A percentile compares a stretch with the other conserved stretches of the same genome.
Conservation (phyloP, 2,113 vertebrate species). For the Aegithalos caudatus region DNA sequence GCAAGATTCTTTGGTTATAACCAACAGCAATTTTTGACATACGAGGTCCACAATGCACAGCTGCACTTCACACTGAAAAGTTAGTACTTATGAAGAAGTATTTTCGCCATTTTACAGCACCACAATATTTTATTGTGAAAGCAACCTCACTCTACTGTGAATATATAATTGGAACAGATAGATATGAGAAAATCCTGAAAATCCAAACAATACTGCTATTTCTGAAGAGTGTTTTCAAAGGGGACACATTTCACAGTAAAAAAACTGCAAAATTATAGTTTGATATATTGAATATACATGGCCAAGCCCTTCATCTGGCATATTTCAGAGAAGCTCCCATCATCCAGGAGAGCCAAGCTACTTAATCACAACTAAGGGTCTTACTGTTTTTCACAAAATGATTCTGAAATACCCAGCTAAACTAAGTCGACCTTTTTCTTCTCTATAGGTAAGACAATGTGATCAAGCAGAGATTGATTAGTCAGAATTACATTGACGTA, state of each 20-base stretch:
- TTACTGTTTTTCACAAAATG: neutral
- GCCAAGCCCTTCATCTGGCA: neutral
- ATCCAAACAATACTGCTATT: neutral
- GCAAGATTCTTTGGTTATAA: neutral
- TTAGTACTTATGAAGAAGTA: neutral
- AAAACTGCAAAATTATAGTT: neutral
- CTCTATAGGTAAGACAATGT: neutral
- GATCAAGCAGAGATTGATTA: slow-evolving; percentile 37
- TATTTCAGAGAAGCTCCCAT: neutral
- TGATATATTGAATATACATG: neutral
- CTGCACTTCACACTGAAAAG: neutral
- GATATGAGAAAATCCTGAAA: neutral
- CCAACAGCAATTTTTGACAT: neutral
- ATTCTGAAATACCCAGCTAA: neutral
- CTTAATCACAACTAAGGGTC: neutral
- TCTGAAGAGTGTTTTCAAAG: neutral
- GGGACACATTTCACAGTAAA: neutral
- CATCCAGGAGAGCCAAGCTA: neutral
- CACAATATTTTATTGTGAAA: neutral
- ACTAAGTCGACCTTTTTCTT: neutral
- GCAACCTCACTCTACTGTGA: neutral
- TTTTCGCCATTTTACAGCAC: neutral
- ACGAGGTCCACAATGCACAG: neutral
- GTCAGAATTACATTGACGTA: slow-evolving; percentile 56
- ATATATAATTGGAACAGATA: neutral